A percentile compares a stretch with the other conserved stretches of the same genome.
Conservation (phyloP, 2,797 vertebrate species). For the Pelochelys cantorii region DNA sequence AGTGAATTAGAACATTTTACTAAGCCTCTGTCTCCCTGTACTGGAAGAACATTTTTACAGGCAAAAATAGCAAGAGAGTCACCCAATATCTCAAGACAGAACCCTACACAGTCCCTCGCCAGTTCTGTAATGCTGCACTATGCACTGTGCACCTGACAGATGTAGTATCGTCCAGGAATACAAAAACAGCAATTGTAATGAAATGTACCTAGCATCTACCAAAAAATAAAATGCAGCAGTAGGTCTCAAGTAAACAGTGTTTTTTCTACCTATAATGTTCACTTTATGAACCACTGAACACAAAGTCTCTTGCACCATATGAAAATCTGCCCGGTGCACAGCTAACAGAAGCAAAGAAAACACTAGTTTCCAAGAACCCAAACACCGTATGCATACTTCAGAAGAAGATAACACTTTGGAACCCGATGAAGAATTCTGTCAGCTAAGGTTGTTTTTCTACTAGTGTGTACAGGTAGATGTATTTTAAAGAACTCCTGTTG, state of each 20-base stretch:
- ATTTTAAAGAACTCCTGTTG: not conserved
- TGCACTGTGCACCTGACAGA: not conserved
- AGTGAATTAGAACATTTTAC: not conserved
- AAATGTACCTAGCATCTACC: not conserved
- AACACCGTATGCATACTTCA: not conserved
- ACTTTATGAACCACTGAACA: not conserved
- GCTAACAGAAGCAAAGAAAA: not conserved
- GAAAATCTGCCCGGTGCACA: not conserved
- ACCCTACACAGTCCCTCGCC: not conserved
- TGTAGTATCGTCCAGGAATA: slow-evolving; percentile 8
- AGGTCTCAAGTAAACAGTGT: not conserved
- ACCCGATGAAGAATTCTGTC: not conserved
- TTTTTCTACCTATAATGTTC: not conserved
- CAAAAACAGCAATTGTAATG: fast-evolving
- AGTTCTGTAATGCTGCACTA: not conserved
- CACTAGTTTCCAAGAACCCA: not conserved
- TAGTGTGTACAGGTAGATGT: not conserved
- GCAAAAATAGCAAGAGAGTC: slow-evolving; percentile 15
- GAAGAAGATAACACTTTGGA: not conserved
- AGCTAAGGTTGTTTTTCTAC: not conserved
- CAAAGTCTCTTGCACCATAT: not conserved
- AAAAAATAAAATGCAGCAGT: not conserved
- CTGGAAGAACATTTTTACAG: not conserved
- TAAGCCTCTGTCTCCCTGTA: not conserved
- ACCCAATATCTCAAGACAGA: not conserved